Base-by-base conservation (phyloP, 1,140 invertebrate species). In the Drosophila guanche region DNA sequence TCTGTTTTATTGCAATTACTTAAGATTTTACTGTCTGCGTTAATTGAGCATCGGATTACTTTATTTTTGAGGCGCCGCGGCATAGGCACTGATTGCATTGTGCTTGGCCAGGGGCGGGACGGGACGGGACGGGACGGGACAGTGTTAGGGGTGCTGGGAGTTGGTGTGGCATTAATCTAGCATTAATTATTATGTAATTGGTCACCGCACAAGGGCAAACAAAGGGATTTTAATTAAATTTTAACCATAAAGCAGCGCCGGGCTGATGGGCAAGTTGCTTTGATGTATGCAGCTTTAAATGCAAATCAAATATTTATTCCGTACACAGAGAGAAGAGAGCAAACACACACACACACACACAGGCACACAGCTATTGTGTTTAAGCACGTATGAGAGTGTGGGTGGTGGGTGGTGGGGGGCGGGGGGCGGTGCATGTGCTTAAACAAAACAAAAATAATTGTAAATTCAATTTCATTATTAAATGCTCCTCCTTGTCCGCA, bases 141-240 rank as follows among this genome's bases (percentile, higher is more conserved):
- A n/a, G n/a, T n/a, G n/a, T n/a, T n/a, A n/a, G n/a, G n/a, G n/a
- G n/a, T 20, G 16, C 16, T 20, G 16, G 16, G 45, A 53, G 51
- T 62, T 43, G 70, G 60, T 54, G 60, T 54, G 53, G 53, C 73
- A 77, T 86, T 85, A 77, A 85, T 81, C 72, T 63, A 77, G 67
- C 83, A 85, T 85, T 85, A 85, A 85, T 85, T 85, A 85, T 88
- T 85, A 88, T 85, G 77, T 85, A 88, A 85, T 85, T 81, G 73
- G 70, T 72, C 60, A 60, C 54, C 75, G 47, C 62, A 59, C 14
- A 14, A 40, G 40, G 53, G 33, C 60, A 80, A 77, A 83, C 79
- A 83, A 83, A 84, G 67, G 63, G 43, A 58, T 77, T 85, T 85
- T 85, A 85, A 85, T 88, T 86, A 88, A 76, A 78, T 74, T 85